Evolutionary conservation across 2,113 vertebrate species (phyloP), one percentile per base, ranked within the genome.

Genomic region (Lynx canadensis): DNA sequence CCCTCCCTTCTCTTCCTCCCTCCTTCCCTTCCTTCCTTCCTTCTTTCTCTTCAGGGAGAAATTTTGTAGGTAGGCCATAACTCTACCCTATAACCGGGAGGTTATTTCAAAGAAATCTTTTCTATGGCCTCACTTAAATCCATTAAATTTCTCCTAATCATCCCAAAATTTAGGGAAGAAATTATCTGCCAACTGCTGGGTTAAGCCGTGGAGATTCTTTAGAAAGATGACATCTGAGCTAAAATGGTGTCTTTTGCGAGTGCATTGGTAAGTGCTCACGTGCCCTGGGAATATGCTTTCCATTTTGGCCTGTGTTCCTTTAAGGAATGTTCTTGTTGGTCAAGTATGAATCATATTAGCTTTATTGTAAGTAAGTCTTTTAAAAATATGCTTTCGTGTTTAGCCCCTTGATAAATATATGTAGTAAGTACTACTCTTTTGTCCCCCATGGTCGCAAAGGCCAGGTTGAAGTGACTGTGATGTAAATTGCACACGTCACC

Each of bases 151-250:
- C 76, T 97, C 81, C 66, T 89, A 66, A 87, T 88, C 65, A 9
- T 76, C 82, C 21, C 76, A 66, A 68, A 80, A 89, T 94, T 92
- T 96, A 95, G 81, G 78, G 82, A 93, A 68, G 68, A 74, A 68
- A 69, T 85, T 38, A 25, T 81, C 95, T 97, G 96, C 86, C 96
- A 94, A 41, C 41, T 31, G 36, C 82, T 93, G 29, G 87, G 91
- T 71, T 57, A 78, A 93, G 81, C 25, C 68, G 55, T 95, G 93
- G 91, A 96, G 96, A 98, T 95, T 97, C 97, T 94, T 95, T 91
- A 80, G 97, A 96, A 91, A 63, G 87, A 85, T 92, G 95, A 92
- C 95, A 88, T 95, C 57, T 31, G 52, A 79, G 89, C 83, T 91
- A 88, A 94, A 95, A 92, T 89, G 36, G 89, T 76, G 92, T 97